phyloP scores from a whole-genome alignment of 2,113 vertebrate genomes.

The Rynchops niger region DNA sequence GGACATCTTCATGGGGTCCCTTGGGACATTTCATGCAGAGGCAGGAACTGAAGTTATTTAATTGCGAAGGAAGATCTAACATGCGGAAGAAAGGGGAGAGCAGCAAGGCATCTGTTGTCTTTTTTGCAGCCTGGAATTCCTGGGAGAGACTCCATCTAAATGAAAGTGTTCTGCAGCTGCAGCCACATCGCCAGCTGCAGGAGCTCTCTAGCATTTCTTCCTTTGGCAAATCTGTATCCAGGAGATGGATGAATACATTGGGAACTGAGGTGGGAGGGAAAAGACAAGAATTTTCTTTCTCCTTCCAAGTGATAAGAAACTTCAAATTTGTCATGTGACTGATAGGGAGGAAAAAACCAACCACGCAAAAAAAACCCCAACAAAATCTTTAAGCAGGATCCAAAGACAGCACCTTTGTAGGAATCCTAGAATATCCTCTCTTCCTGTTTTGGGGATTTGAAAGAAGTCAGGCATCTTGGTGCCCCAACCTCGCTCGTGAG shows the following conservation, averaged over 20 bases:
- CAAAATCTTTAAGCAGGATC: not conserved
- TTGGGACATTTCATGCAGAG: not conserved
- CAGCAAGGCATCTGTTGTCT: rapidly evolving
- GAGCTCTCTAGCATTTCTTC: not conserved
- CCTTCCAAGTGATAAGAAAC: not conserved
- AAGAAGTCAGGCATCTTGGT: not conserved
- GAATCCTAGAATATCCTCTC: not conserved
- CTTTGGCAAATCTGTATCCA: not conserved
- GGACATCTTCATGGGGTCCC: not conserved
- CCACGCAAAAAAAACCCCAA: not conserved
- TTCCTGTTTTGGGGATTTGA: not conserved
- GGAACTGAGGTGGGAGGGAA: not conserved
- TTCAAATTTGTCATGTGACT: not conserved
- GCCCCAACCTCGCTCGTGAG: not conserved
- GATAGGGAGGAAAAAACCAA: not conserved
- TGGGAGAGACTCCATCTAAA: not conserved
- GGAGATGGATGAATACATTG: not conserved
- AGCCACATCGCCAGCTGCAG: not conserved
- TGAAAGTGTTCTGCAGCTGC: not conserved
- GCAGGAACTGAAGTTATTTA: not conserved
- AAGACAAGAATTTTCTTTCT: not conserved
- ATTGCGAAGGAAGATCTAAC: not conserved
- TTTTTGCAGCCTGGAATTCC: not conserved
- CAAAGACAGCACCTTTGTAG: not conserved
- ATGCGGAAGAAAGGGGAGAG: not conserved